Conservation (phyloP, 2,797 vertebrate species). For the Naso thynnoides region DNA sequence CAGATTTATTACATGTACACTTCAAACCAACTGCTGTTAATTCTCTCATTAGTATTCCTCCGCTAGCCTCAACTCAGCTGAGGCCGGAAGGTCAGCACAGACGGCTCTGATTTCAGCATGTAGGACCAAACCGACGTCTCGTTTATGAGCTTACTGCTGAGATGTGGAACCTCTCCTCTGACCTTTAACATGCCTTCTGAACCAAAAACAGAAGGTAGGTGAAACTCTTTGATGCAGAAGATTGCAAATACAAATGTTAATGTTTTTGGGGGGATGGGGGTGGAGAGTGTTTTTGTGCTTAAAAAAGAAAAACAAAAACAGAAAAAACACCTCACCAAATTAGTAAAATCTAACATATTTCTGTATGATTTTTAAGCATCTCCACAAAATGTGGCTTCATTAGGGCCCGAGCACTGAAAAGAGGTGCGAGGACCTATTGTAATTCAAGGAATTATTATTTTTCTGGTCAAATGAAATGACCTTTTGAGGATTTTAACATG, state of each 20-base stretch:
- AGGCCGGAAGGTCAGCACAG: constrained; percentile 51
- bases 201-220: not conserved
- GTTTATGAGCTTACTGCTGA: constrained; percentile 50
- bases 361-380: not conserved
- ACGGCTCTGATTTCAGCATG: constrained; percentile 41
- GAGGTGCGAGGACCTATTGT: no score
- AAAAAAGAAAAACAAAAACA: no score
- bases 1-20: constrained; percentile 50
- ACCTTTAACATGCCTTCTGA: constrained; percentile 43
- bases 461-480: no score
- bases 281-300: no score
- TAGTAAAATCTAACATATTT: not conserved
- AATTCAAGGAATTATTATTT: no score
- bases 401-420: no score
- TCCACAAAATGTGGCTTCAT: not conserved
- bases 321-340: no score
- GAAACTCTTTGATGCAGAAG: constrained; percentile 24
- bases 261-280: no score
- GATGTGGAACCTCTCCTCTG: constrained; percentile 31
- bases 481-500: no score
- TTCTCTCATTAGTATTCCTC: constrained; percentile 69
- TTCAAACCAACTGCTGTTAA: constrained; percentile 53
- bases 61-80: constrained; percentile 21
- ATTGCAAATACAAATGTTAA: not conserved
- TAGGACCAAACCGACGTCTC: constrained; percentile 16